These are phyloP conservation scores for Calidris pygmaea DNA, from an alignment of 2,113 vertebrate species.

Conservation along the genomic window DNA sequence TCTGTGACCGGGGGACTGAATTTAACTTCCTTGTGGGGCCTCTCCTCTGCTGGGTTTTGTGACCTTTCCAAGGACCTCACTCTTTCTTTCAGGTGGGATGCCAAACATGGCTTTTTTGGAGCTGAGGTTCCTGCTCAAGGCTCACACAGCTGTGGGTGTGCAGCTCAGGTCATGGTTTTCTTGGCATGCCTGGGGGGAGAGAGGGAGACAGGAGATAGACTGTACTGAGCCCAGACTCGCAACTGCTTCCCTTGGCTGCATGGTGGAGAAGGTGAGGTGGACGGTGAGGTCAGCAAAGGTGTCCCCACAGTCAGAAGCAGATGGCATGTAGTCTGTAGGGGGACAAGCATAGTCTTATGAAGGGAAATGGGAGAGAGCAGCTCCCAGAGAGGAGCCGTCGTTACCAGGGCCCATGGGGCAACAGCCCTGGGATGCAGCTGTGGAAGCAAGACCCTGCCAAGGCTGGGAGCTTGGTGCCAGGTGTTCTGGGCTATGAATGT, in stretches of 20 bases:
- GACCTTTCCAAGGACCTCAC: not conserved
- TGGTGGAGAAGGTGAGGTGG: not conserved
- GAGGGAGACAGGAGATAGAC: not conserved
- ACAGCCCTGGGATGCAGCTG: fast-evolving
- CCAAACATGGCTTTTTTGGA: not conserved
- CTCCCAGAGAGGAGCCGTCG: not conserved
- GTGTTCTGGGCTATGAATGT: not conserved
- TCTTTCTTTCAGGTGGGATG: not conserved
- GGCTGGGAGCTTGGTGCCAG: not conserved
- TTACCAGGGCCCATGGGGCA: not conserved
- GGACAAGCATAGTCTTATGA: not conserved
- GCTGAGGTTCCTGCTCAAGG: not conserved
- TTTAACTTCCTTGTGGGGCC: not conserved
- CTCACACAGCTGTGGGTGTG: not conserved
- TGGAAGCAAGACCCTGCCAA: not conserved
- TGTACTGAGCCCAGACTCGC: not conserved
- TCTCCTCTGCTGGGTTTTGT: not conserved
- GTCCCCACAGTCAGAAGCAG: not conserved
- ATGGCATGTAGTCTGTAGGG: not conserved
- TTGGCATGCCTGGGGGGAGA: not conserved
- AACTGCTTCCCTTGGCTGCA: not conserved
- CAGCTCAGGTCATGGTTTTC: not conserved
- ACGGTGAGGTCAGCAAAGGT: not conserved
- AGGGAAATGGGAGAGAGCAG: not conserved
- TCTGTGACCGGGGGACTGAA: not conserved